phyloP scores from a whole-genome alignment of 2,888 invertebrate species.

The Seira musarum region DNA sequence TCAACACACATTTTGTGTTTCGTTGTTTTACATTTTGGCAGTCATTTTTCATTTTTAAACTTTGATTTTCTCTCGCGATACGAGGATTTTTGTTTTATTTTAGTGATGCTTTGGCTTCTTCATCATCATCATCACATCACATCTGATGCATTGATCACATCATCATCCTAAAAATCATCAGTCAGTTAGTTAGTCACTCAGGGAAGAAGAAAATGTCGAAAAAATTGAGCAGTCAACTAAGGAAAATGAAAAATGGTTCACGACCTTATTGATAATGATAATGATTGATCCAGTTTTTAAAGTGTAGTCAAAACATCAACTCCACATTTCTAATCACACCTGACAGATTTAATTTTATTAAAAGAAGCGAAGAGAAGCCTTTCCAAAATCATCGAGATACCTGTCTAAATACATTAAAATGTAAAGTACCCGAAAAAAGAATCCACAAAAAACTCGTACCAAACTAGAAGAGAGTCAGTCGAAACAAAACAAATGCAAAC shows the following conservation, averaged over 20 bases:
- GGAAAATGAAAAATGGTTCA: conserved; percentile 18
- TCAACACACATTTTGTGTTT: too few relatives aligned
- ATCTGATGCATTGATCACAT: too few relatives aligned
- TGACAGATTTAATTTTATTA: conserved; percentile 48
- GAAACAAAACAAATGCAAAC: not conserved
- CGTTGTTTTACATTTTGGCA: not conserved
- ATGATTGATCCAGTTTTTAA: conserved; percentile 42
- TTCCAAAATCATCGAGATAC: not conserved
- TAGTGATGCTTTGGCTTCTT: not conserved
- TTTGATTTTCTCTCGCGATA: too few relatives aligned
- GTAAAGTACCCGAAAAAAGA: not conserved
- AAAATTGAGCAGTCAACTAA: conserved; percentile 37
- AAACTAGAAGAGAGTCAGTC: not conserved
- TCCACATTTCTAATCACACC: conserved; percentile 49
- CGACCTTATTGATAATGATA: conserved; percentile 8
- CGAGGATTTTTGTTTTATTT: not conserved
- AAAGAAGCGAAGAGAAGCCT: conserved; percentile 3
- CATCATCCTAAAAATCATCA: too few relatives aligned
- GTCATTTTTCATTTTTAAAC: not conserved
- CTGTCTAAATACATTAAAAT: conserved; percentile 6
- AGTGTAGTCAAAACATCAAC: conserved; percentile 38
- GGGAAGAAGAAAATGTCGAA: not conserved
- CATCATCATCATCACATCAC: too few relatives aligned
- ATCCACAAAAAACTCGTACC: not conserved
- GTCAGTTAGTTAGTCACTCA: too few relatives aligned